Evolutionary conservation across 2,797 vertebrate species (phyloP), one percentile per base, ranked within the genome.

Genomic region (Pterois miles): DNA sequence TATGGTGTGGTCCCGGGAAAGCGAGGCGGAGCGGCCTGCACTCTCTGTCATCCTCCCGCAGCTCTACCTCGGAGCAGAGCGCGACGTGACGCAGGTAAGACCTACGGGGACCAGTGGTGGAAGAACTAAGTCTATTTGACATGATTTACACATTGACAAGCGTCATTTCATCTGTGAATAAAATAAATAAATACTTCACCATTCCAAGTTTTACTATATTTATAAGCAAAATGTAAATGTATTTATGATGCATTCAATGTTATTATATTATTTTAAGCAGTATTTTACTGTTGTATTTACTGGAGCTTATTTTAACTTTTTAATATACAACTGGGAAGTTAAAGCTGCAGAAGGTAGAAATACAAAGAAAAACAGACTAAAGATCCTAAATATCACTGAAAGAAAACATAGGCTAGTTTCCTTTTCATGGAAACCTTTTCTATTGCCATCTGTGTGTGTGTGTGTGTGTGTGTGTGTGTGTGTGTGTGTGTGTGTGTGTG

Each of bases 51-150:
- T 96, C 78, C 93, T 96, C 50, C 95, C 95, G 29, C 89, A 89
- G 84, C 92, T 96, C 52, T 96, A 95, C 87, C 93, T 96, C 16
- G 95, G 95, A 74, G 95, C 94, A 36, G 94, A 96, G 89, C 89
- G 89, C 22, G 95, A 96, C 69, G 94, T 95, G 71, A 95, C 94
- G 67, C 94, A 96, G 94, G 95, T 96, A 66, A 65, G 73, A 2
- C 46, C 20, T 8, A 43, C 40, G 14, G 16, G 10, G 31, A 38
- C 10, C 22, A 10, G 54, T 11, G 22, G 22, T 22, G 9, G 43
- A 46, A 7, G 8, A 50, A 7, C 20, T n/a, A 48, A 48, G 46
- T 48, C 40, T 52, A 11, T 23, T 52, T 52, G 4, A 52, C 18
- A 52, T 52, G 0, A 3, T 9, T 13, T 31, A 31, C 5, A 31